Base-by-base conservation (phyloP, 2,113 vertebrate species). In the Falco punctatus region DNA sequence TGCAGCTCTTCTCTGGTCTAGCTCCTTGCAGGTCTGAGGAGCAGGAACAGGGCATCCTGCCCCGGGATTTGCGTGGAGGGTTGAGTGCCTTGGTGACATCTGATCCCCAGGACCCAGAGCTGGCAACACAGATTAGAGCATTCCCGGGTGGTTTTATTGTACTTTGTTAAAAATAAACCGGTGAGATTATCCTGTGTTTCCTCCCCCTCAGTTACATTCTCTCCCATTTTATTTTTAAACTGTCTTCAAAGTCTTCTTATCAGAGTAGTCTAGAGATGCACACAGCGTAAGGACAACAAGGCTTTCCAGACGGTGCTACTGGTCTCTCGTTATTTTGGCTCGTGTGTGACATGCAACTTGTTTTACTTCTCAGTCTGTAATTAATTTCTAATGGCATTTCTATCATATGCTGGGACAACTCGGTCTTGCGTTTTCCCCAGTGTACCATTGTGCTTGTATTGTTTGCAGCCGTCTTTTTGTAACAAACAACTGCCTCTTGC, bases 331-430 rank as follows among this genome's bases (percentile, higher is more conserved):
- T 92, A 6, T 88, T 93, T 62, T 88, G 89, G 64, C 71, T 91
- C 2, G 1, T 12, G 40, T 48, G 59, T 90, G 89, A 70, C 71
- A 87, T 3, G 18, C 27, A 38, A 3, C 70, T 94, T 55, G 51
- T n/a, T 89, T 96, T 88, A 58, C 84, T 86, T 91, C 52, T 94
- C 81, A 59, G 74, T 11, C 62, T 75, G 92, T 77, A 94, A 95
- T 95, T 96, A 96, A 94, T 94, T 94, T 85, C 94, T 96, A 66
- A 83, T 93, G 89, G 51, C 87, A 73, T 91, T 93, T 95, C 87
- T 83, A 59, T 73, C 67, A 20, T 38, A 32, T 3, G 17, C 70
- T 5, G 59, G 67, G 70, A 75, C 51, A 40, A 67, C 21, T 20
- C 10, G 0, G 2, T 20, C 16, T 5, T 62, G 71, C 1, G 1